phyloP scores from a whole-genome alignment of 2,113 vertebrate species.

The Sisor rabdophorus region DNA sequence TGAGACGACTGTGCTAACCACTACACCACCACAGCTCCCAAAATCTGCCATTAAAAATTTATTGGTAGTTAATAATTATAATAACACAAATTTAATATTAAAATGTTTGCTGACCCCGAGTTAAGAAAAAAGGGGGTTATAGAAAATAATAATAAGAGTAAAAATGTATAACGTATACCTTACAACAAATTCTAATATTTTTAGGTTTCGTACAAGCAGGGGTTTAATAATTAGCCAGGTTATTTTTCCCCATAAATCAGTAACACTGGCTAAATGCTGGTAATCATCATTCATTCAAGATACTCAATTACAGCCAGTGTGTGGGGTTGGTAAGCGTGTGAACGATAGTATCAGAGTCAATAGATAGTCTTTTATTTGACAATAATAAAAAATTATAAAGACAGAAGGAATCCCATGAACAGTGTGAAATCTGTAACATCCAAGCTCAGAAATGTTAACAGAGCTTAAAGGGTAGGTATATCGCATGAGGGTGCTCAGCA shows the following conservation, averaged over 20 bases:
- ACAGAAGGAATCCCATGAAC: slow-evolving; percentile 7
- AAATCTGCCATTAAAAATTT: no score
- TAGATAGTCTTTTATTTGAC: slow-evolving; percentile 3
- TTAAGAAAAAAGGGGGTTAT: no score
- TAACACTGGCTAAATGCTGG: neutral
- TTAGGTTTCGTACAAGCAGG: neutral
- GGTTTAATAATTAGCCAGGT: neutral
- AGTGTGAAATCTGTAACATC: slow-evolving; percentile 1
- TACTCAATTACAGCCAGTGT: neutral
- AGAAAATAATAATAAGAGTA: neutral
- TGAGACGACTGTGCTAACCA: no score
- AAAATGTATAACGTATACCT: neutral
- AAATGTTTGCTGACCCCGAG: no score
- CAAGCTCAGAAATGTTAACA: slow-evolving; percentile 26
- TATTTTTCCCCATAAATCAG: neutral
- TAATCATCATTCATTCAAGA: neutral
- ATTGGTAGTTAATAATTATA: neutral
- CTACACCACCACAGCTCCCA: no score
- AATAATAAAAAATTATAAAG: slow-evolving; percentile 1
- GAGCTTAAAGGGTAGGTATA: slow-evolving; percentile 31
- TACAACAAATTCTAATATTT: neutral
- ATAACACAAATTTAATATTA: neutral
- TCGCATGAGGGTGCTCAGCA: slow-evolving; percentile 19
- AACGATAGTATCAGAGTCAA: neutral
- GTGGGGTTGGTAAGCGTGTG: neutral